Percentiles rank a stretch among this genome's conserved stretches.
These are phyloP conservation scores for Mesocricetus auratus DNA, from an alignment of 2,113 vertebrate species.

Conservation along the genomic window DNA sequence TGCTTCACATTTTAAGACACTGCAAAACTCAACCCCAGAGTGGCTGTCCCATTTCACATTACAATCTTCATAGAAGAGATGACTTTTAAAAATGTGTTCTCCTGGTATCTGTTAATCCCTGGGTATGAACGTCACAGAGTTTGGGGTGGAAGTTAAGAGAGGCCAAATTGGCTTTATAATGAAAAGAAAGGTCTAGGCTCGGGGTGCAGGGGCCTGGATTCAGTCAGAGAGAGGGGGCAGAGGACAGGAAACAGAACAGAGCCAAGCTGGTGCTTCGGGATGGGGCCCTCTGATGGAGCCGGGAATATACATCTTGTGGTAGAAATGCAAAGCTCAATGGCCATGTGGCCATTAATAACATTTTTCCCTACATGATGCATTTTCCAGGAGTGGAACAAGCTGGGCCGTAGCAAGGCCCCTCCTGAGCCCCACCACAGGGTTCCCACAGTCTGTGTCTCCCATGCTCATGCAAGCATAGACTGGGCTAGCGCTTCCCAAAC, in stretches of 20 bases:
- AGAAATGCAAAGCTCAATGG: not conserved
- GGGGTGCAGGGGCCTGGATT: not conserved
- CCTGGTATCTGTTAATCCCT: not conserved
- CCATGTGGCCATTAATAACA: not conserved
- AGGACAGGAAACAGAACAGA: not conserved
- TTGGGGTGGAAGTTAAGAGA: not conserved
- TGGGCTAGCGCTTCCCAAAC: not conserved
- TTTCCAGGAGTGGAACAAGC: not conserved
- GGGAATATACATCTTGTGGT: not conserved
- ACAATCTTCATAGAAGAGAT: not conserved
- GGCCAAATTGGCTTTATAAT: not conserved
- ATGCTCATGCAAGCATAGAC: too few species aligned
- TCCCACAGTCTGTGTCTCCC: not conserved
- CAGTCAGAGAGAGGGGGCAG: not conserved
- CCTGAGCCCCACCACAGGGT: fast-evolving
- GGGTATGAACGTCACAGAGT: not conserved
- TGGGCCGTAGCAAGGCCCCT: not conserved
- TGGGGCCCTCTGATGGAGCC: not conserved
- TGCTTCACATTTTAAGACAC: not conserved
- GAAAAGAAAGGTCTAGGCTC: not conserved
- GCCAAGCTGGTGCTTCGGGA: not conserved
- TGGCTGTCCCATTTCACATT: not conserved
- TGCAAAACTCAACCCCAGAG: not conserved
- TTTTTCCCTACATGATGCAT: too few species aligned
- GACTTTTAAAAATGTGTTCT: not conserved